Evolutionary conservation across 2,888 invertebrate species (phyloP).

Genomic region (Pollenia amentaria): DNA sequence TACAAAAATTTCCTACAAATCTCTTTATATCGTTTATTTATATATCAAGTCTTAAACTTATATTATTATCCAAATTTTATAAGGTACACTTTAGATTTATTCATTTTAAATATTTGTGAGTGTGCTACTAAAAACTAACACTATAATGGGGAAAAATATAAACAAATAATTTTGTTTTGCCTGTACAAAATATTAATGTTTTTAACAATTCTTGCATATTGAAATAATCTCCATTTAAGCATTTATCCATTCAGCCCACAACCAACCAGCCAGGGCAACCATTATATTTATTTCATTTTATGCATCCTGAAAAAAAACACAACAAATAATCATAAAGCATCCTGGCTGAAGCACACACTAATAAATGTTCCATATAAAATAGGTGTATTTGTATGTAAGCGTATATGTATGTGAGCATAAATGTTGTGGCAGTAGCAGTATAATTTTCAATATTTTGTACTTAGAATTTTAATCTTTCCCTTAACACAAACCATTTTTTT

Average conservation of each 20-base stretch:
- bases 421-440: constrained; percentile 6
- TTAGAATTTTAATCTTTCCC: constrained; percentile 48
- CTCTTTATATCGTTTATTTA: no score
- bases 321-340: constrained; percentile 57
- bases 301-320: constrained; percentile 62
- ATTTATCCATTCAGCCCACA: constrained; percentile 26
- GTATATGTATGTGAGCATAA: background rate
- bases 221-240: constrained; percentile 64
- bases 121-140: background rate
- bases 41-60: no score
- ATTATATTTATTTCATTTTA: constrained; percentile 52
- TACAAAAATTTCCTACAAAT: no score
- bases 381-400: background rate
- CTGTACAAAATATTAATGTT: constrained; percentile 57
- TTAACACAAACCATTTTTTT: constrained; percentile 46
- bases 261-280: constrained; percentile 18
- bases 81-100: background rate
- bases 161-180: constrained; percentile 58
- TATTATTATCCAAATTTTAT: no score
- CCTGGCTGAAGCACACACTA: constrained; percentile 34
- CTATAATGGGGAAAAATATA: background rate
- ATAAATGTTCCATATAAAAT: background rate
- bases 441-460: constrained; percentile 44
- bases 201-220: constrained; percentile 58
- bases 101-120: constrained; percentile 31